Percentiles rank a stretch among this genome's conserved stretches.
Evolutionary conservation across 2,888 invertebrate species (phyloP).

Genomic region (Limenitis camilla): DNA sequence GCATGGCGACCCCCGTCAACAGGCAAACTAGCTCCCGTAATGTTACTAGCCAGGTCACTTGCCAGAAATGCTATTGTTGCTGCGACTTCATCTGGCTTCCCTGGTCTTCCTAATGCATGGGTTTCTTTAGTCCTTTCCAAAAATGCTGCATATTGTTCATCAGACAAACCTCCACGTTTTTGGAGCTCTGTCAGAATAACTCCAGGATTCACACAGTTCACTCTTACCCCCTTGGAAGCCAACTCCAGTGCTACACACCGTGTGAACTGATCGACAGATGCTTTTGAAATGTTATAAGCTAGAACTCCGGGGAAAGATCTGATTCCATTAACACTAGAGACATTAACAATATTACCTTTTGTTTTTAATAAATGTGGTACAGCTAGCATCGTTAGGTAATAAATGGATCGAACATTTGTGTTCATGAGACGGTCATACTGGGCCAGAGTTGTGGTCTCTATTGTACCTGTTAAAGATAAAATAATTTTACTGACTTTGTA

Average conservation of each 20-base stretch:
- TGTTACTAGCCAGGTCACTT: slow-evolving; percentile 89
- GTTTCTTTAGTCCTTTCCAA: slow-evolving; percentile 88
- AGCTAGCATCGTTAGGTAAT: slow-evolving; percentile 88
- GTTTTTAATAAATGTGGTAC: slow-evolving; percentile 88
- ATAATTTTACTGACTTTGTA: too few species aligned
- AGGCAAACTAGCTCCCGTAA: slow-evolving; percentile 90
- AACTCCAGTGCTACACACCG: slow-evolving; percentile 92
- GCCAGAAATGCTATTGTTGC: slow-evolving; percentile 93
- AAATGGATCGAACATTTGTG: slow-evolving; percentile 88
- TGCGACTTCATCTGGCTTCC: slow-evolving; percentile 90
- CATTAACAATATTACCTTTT: slow-evolving; percentile 95
- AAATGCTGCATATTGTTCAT: slow-evolving; percentile 87
- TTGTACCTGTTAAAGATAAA: slow-evolving; percentile 72
- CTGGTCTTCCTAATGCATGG: slow-evolving; percentile 93
- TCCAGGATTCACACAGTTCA: slow-evolving; percentile 95
- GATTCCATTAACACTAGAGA: slow-evolving; percentile 95
- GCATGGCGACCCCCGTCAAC: slow-evolving; percentile 97
- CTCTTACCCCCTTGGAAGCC: slow-evolving; percentile 86
- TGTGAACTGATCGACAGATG: slow-evolving; percentile 96
- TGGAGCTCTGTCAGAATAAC: slow-evolving; percentile 93
- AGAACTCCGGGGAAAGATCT: slow-evolving; percentile 92
- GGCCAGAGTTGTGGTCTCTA: slow-evolving; percentile 88
- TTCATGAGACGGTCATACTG: slow-evolving; percentile 94
- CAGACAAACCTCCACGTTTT: slow-evolving; percentile 87
- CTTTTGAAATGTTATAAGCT: slow-evolving; percentile 94